A percentile compares a stretch with the other conserved stretches of the same genome.
Conservation (phyloP, 2,797 vertebrate genomes). For the Fistularia commersonii region DNA sequence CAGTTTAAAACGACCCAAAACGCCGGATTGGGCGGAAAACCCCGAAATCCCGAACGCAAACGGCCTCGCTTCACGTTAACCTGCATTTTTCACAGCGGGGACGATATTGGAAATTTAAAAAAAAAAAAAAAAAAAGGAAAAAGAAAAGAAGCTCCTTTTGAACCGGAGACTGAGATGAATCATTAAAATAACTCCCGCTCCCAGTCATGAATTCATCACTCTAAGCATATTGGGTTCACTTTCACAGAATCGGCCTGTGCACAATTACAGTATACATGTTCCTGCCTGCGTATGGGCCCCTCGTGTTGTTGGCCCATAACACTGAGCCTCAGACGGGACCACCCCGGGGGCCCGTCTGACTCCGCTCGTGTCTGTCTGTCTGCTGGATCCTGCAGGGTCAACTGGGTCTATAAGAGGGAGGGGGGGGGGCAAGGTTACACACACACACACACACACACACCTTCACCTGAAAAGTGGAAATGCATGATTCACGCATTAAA, state of each 20-base stretch:
- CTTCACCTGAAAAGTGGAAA: neutral
- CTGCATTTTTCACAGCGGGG: too few relatives aligned
- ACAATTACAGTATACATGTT: conserved; percentile 57
- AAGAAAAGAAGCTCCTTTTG: too few relatives aligned
- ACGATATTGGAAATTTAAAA: too few relatives aligned
- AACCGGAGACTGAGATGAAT: too few relatives aligned
- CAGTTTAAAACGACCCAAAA: too few relatives aligned
- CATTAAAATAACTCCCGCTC: too few relatives aligned
- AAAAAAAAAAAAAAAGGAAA: too few relatives aligned
- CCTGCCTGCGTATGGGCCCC: conserved; percentile 55
- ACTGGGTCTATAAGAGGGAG: conserved; percentile 51
- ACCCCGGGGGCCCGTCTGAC: conserved; percentile 72
- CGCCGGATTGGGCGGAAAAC: too few relatives aligned
- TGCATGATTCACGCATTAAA: conserved; percentile 6
- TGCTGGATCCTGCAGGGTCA: conserved; percentile 62
- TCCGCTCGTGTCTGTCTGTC: conserved; percentile 65
- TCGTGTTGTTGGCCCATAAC: conserved; percentile 61
- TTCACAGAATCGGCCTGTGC: conserved; percentile 12
- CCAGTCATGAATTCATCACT: conserved; percentile 1
- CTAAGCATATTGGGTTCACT: neutral
- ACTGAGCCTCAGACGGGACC: conserved; percentile 67
- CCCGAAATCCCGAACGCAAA: too few relatives aligned
- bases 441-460: conserved; percentile 2
- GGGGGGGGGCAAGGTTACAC: neutral
- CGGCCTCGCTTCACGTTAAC: too few relatives aligned